Conservation (phyloP, 2,888 invertebrate genomes). For the Drosophila anomalipes region DNA sequence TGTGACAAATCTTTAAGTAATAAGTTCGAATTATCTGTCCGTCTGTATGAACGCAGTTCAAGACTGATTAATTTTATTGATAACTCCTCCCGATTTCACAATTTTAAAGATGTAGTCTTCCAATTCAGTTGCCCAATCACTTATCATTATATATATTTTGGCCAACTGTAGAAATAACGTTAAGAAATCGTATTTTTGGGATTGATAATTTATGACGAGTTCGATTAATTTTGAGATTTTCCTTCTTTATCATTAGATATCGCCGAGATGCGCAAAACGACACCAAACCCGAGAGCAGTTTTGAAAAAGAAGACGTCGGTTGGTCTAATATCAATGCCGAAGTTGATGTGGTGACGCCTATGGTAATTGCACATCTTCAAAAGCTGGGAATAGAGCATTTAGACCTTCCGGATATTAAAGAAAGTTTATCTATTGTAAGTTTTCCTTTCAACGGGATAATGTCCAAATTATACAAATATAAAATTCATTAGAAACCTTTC, state of each 20-base stretch:
- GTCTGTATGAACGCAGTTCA: not conserved
- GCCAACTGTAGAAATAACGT: not conserved
- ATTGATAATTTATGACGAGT: not conserved
- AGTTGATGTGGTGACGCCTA: constrained; percentile 84
- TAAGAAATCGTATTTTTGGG: not conserved
- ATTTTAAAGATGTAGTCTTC: not conserved
- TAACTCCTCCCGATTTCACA: not conserved
- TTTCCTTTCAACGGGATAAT: too few species aligned
- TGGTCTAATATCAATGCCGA: constrained; percentile 84
- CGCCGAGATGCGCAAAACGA: constrained; percentile 14
- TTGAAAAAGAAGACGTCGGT: constrained; percentile 68
- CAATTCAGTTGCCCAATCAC: not conserved
- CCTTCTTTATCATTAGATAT: constrained; percentile 22
- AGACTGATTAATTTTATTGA: not conserved
- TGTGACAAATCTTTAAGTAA: not conserved
- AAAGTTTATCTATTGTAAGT: constrained; percentile 83
- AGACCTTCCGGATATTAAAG: constrained; percentile 82
- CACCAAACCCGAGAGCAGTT: constrained; percentile 34
- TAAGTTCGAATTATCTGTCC: not conserved
- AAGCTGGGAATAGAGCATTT: constrained; percentile 80
- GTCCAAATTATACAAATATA: not conserved
- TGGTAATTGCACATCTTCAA: constrained; percentile 80
- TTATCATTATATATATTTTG: not conserved
- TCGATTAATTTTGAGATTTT: not conserved
- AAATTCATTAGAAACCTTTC: constrained; percentile 76